phyloP scores from a whole-genome alignment of 2,888 invertebrate genomes.

The Pharmacophagus antenor region DNA sequence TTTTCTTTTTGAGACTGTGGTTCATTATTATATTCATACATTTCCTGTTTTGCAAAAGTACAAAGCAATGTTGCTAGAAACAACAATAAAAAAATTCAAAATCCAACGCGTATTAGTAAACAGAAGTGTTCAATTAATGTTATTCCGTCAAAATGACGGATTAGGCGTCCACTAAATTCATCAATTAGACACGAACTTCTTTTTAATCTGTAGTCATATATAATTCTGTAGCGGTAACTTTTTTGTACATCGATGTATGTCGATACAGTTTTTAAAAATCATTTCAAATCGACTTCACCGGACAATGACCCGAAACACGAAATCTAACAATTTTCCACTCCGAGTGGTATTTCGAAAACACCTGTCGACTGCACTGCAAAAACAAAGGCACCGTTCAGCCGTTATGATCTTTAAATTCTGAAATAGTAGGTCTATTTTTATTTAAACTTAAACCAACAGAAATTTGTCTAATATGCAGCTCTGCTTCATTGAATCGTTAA shows the following conservation, averaged over 20 bases:
- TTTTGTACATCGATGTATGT: slow-evolving; percentile 27
- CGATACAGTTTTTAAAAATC: slow-evolving; percentile 43
- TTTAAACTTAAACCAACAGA: slow-evolving; percentile 23
- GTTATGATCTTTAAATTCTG: slow-evolving; percentile 40
- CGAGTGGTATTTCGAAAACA: slow-evolving; percentile 65
- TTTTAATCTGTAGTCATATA: neutral
- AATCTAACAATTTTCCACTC: slow-evolving; percentile 72
- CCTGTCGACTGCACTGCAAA: slow-evolving; percentile 48
- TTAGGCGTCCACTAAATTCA: too few species aligned
- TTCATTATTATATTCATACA: too few species aligned
- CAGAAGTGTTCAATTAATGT: too few species aligned
- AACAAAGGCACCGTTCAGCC: slow-evolving; percentile 36
- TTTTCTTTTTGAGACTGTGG: too few species aligned
- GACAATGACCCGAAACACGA: slow-evolving; percentile 64
- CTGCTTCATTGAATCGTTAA: slow-evolving; percentile 54
- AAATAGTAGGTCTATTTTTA: slow-evolving; percentile 41
- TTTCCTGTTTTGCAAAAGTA: too few species aligned
- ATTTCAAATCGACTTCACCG: slow-evolving; percentile 65
- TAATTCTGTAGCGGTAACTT: slow-evolving; percentile 22
- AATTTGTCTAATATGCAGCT: slow-evolving; percentile 35
- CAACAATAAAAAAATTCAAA: too few species aligned
- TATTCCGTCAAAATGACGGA: too few species aligned
- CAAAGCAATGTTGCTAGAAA: too few species aligned
- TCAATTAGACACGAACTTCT: neutral
- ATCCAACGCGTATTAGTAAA: too few species aligned